Evolutionary conservation across 2,797 vertebrate genomes (phyloP), one percentile per base, ranked within the genome.

Genomic region (Oreonectes daqikongensis): DNA sequence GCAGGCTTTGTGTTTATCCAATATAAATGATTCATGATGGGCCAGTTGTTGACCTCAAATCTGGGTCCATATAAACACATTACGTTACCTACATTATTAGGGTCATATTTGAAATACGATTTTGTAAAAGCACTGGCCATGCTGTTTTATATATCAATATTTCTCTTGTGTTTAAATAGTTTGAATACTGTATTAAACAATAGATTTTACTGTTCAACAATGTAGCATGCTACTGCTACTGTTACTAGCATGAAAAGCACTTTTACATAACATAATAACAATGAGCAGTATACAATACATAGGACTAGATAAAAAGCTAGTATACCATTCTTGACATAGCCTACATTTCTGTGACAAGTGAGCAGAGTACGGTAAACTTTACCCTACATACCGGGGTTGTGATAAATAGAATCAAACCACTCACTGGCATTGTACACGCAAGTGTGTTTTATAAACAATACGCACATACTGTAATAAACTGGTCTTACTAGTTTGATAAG

Each of bases 381-480:
- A 73, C 71, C 30, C 59, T 64, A 73, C 59, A n/a, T 73, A n/a
- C 20, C 46, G 24, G 5, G 44, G 30, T 40, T 38, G n/a, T 50
- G 28, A 55, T 2, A 3, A 63, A 65, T 18, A 4, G 18, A 66
- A 42, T 10, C 7, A 11, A 64, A 30, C 60, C 22, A 1, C 44
- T 52, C 38, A 11, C 20, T 50, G 59, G 26, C 14, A 48, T 35
- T 26, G n/a, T 7, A 28, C 52, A 68, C 0, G 0, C 26, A 38
- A 32, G n/a, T 75, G 5, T 48, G 30, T 26, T 44, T 28, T 32
- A 67, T 67, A 75, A 59, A 68, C 63, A 75, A 22, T 18, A 44
- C 61, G 42, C 48, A 44, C 52, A 46, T n/a, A n/a, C n/a, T n/a
- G n/a, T 28, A 57, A 24, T 48, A 63, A 40, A 69, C 74, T 61